Base-by-base conservation (phyloP, 1,140 invertebrate genomes). In the Spodoptera litura region DNA sequence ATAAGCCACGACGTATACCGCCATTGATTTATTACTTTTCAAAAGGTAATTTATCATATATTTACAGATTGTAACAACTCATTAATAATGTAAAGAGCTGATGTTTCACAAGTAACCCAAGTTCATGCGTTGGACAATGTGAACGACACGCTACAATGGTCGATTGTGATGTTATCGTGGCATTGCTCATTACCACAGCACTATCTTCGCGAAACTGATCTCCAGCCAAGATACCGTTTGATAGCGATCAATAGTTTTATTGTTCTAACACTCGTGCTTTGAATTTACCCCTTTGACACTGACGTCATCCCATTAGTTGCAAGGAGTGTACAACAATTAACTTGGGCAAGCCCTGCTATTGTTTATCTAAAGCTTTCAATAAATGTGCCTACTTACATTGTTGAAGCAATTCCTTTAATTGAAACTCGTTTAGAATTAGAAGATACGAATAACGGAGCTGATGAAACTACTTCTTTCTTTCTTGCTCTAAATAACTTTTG, bases 171-270 rank as follows among this genome's bases (percentile, higher is more conserved):
- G 77, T 62, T 88, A 86, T 88, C 85, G 52, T 51, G 44, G 81
- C 74, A 78, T 79, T 56, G 83, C 78, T 87, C 83, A 86, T 90
- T 88, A 86, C 75, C 38, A 77, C 84, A 84, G 38, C 38, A 85
- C 84, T 70, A 62, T 78, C 82, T 81, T 51, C 58, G 79, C 78
- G 49, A 74, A 44, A 52, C 64, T 78, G 85, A 88, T 90, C 81
- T 85, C 82, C 73, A 31, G 64, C 78, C 77, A 52, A 79, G 87
- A 88, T 88, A 88, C 58, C 75, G 53, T 82, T 79, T 75, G 83
- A 80, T 85, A 55, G 83, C 84, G 82, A 81, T 90, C 84, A 86
- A 86, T 88, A 44, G 83, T 80, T 84, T 86, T 86, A 87, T 84
- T 91, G 86, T 89, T 83, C 84, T 62, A 70, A 78, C 81, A 82